A percentile compares a stretch with the other conserved stretches of the same genome.
phyloP scores from a whole-genome alignment of 2,797 vertebrate species.

The Cynodonichthys magdalenae region DNA sequence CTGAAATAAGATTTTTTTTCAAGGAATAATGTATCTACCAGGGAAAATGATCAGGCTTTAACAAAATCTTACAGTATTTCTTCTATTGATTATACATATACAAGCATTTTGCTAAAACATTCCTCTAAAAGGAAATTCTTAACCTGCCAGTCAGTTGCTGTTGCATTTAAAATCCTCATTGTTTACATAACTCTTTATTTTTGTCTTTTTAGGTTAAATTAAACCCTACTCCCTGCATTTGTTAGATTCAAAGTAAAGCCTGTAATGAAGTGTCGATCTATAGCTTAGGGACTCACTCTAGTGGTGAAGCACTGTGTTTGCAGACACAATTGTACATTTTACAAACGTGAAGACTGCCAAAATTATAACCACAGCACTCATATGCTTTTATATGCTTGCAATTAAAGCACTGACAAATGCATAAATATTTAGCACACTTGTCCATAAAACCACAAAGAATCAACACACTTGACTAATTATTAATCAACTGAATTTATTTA shows the following conservation, averaged over 20 bases:
- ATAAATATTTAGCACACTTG: background rate
- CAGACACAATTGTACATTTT: background rate
- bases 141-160: too few species aligned
- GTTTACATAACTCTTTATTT: too few species aligned
- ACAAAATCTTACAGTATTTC: too few species aligned
- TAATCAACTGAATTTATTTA: constrained; percentile 88
- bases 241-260: background rate
- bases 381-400: background rate
- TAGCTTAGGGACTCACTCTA: constrained; percentile 49
- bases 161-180: too few species aligned
- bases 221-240: background rate
- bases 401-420: background rate
- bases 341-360: background rate
- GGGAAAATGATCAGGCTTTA: too few species aligned
- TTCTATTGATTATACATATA: too few species aligned
- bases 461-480: constrained; percentile 55
- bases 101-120: too few species aligned
- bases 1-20: too few species aligned
- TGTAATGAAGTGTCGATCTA: too few species aligned
- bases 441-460: constrained; percentile 1
- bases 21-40: too few species aligned
- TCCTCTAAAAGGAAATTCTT: too few species aligned
- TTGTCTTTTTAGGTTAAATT: background rate
- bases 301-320: constrained; percentile 17
- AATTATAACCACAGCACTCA: background rate